phyloP scores from a whole-genome alignment of 2,797 vertebrate species.

The Mus caroli region DNA sequence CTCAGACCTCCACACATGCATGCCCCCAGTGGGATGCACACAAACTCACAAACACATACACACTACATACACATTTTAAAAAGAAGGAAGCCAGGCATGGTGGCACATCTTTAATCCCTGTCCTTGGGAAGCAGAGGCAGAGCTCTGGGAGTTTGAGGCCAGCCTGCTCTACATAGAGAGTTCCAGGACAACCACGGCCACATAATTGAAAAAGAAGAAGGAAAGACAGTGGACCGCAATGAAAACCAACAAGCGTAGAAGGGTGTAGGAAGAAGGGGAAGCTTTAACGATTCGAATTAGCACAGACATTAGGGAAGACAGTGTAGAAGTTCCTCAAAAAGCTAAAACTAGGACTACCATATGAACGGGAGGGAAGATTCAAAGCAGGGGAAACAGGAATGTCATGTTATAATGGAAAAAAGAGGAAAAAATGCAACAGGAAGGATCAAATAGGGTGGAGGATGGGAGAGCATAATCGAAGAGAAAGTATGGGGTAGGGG shows the following conservation, averaged over 20 bases:
- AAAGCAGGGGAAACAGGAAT: background rate
- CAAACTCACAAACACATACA: background rate
- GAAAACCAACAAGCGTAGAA: background rate
- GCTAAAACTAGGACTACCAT: background rate
- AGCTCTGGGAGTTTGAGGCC: background rate
- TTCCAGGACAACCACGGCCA: background rate
- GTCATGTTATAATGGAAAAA: too few species aligned
- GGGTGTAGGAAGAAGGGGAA: background rate
- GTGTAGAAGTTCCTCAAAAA: background rate
- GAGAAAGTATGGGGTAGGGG: too few species aligned
- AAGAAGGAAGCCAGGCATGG: background rate
- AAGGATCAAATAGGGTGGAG: background rate
- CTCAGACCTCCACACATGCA: background rate
- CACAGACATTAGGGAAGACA: background rate
- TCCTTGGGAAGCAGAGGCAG: background rate
- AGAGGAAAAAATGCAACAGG: background rate
- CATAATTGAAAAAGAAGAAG: background rate
- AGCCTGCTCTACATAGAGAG: background rate
- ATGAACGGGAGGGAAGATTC: background rate
- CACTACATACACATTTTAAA: background rate
- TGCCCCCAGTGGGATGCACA: background rate
- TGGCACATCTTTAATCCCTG: too few species aligned
- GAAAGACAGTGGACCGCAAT: background rate
- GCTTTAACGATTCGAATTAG: background rate
- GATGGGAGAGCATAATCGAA: background rate